Conservation (phyloP, 2,888 invertebrate species). For the Cataglyphis rosenhaueri region DNA sequence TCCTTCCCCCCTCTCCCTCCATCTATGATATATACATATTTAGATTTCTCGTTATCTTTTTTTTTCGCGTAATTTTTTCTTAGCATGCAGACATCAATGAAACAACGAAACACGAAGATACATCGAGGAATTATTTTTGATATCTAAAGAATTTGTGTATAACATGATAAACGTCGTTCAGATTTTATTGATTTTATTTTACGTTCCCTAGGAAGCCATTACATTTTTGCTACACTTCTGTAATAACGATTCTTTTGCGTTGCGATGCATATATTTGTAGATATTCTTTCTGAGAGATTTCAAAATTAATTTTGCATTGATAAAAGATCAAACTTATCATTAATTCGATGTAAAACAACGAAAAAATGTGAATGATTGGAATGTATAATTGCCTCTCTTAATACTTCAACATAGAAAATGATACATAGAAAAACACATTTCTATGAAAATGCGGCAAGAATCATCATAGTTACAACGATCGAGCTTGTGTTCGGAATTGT, state of each 20-base stretch:
- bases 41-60: neutral
- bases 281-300: neutral
- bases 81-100: neutral
- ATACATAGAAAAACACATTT: neutral
- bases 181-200: neutral
- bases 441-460: neutral
- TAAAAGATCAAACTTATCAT: neutral
- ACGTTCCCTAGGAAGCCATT: neutral
- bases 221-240: neutral
- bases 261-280: neutral
- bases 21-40: too few relatives aligned
- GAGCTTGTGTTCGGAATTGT: neutral
- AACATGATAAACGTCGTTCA: neutral
- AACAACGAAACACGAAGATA: too few relatives aligned
- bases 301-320: neutral
- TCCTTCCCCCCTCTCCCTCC: too few relatives aligned
- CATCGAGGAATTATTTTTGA: neutral
- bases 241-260: constrained; percentile 5
- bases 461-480: constrained; percentile 19
- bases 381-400: neutral
- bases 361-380: neutral
- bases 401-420: too few relatives aligned
- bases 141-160: constrained; percentile 21
- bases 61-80: neutral
- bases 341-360: neutral